Percentiles rank a stretch among this genome's conserved stretches.
Evolutionary conservation across 2,888 invertebrate genomes (phyloP).

Genomic region (Lamellibrachia columna): DNA sequence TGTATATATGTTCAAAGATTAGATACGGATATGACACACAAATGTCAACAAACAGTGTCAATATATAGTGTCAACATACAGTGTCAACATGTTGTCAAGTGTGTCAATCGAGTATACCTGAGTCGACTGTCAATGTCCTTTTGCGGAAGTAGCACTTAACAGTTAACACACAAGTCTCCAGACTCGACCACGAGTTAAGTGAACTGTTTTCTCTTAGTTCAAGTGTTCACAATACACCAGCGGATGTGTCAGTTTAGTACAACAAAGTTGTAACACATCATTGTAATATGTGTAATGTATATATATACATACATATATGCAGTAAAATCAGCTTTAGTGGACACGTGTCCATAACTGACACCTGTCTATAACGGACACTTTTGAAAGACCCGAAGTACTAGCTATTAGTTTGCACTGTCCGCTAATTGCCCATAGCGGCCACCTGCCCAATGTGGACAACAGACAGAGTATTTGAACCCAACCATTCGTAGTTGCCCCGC

Average conservation of each 20-base stretch:
- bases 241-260: neutral
- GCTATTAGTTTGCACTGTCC: too few species aligned
- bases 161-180: neutral
- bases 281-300: neutral
- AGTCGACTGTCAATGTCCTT: neutral
- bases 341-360: too few species aligned
- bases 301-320: neutral
- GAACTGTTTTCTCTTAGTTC: neutral
- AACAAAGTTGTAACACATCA: neutral
- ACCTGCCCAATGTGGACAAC: too few species aligned
- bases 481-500: too few species aligned
- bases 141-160: neutral
- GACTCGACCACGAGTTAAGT: neutral
- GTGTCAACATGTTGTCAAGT: neutral
- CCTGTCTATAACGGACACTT: too few species aligned
- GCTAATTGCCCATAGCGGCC: too few species aligned
- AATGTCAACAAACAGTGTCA: neutral
- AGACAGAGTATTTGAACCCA: too few species aligned
- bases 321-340: neutral
- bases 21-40: constrained; percentile 12
- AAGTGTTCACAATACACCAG: neutral
- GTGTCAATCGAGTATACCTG: neutral
- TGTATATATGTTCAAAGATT: neutral
- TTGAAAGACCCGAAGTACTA: too few species aligned
- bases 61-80: neutral